phyloP scores from a whole-genome alignment of 1,140 invertebrate species.

The Pseudachorutes palmiensis region DNA sequence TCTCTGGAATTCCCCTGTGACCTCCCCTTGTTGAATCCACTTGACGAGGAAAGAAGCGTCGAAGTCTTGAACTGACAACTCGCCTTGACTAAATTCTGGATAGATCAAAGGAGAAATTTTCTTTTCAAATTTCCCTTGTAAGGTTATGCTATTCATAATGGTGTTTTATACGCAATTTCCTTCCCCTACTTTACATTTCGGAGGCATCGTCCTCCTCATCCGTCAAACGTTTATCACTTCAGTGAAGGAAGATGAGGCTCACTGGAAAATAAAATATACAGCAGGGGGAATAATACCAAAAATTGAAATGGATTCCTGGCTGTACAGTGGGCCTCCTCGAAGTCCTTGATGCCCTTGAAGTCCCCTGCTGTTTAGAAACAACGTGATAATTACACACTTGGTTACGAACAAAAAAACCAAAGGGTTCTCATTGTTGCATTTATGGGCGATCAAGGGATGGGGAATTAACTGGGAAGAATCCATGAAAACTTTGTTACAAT shows the following conservation, averaged over 20 bases:
- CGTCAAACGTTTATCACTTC: constrained; percentile 12
- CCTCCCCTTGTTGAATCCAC: too few species aligned
- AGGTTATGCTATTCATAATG: constrained; percentile 4
- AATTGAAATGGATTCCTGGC: constrained; percentile 5
- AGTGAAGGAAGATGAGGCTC: not conserved
- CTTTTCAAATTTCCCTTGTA: not conserved
- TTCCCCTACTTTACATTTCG: constrained; percentile 6
- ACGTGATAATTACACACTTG: constrained; percentile 22
- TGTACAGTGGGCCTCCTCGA: not conserved
- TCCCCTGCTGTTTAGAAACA: constrained; percentile 21
- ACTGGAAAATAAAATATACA: not conserved
- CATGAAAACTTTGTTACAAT: not conserved
- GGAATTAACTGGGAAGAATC: not conserved
- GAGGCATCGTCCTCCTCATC: constrained; percentile 4
- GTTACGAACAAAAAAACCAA: not conserved
- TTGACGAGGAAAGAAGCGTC: not conserved
- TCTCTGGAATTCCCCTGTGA: not conserved
- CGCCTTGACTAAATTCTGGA: constrained; percentile 9
- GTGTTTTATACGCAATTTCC: not conserved
- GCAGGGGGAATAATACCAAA: not conserved
- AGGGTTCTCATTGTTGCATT: not conserved
- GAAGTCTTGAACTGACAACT: constrained; percentile 6
- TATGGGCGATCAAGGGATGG: not conserved
- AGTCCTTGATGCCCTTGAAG: constrained; percentile 16
- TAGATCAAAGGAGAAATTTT: constrained; percentile 4